Percentiles rank a stretch among this genome's conserved stretches.
These are phyloP conservation scores for Cydia fagiglandana DNA, from an alignment of 1,140 invertebrate genomes.

Conservation along the genomic window DNA sequence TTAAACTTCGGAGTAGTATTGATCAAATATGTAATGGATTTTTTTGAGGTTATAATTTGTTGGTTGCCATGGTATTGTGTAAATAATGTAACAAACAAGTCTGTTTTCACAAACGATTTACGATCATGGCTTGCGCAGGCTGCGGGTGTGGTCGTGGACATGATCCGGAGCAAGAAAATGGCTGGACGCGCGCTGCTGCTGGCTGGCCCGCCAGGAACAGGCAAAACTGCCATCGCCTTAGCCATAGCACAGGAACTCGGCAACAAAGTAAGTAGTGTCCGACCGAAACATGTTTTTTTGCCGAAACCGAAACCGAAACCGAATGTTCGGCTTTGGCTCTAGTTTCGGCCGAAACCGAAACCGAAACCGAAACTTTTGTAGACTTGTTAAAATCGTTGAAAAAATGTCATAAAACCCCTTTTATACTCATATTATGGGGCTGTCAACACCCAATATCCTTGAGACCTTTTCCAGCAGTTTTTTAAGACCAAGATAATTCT, in stretches of 20 bases:
- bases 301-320: too few relatives aligned
- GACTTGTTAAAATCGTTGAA: too few relatives aligned
- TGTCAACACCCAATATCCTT: too few relatives aligned
- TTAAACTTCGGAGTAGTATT: constrained; percentile 42
- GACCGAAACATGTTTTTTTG: too few relatives aligned
- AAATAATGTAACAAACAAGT: constrained; percentile 3
- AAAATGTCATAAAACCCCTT: too few relatives aligned
- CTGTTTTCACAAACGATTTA: constrained; percentile 13
- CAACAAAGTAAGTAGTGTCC: constrained; percentile 91
- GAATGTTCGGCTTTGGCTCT: too few relatives aligned
- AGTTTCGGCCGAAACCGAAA: too few relatives aligned
- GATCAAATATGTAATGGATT: constrained; percentile 42
- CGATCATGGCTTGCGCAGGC: constrained; percentile 82
- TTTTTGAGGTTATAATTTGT: constrained; percentile 60
- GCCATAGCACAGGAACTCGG: constrained; percentile 99
- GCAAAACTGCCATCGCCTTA: constrained; percentile 98
- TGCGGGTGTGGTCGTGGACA: constrained; percentile 97
- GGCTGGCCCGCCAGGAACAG: constrained; percentile 98
- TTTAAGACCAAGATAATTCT: too few relatives aligned
- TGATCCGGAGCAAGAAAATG: constrained; percentile 99
- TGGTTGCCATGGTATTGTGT: constrained; percentile 58
- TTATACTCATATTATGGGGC: too few relatives aligned
- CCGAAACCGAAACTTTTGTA: too few relatives aligned
- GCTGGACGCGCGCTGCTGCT: constrained; percentile 96
- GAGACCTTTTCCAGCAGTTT: too few relatives aligned